Percentiles rank a stretch among this genome's conserved stretches.
Conservation (phyloP, 92 coral and sea anemone genomes). For the Parazoanthus swiftii region DNA sequence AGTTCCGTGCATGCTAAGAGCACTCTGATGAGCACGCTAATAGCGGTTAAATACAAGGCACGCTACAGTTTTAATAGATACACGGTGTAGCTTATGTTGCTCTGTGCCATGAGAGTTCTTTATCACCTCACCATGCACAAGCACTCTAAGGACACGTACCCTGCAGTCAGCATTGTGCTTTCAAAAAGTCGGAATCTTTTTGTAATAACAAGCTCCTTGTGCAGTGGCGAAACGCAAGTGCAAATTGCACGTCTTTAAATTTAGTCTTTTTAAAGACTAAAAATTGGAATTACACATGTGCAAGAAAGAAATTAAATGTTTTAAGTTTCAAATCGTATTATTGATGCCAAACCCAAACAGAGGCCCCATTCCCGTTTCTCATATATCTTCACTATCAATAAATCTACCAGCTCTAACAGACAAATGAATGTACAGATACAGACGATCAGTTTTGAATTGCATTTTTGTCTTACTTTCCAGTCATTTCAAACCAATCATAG, state of each 20-base stretch:
- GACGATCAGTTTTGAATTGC: slow-evolving; percentile 13
- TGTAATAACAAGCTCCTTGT: neutral
- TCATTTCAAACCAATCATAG: slow-evolving; percentile 1
- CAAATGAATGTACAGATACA: neutral
- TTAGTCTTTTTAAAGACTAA: neutral
- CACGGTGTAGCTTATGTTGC: slow-evolving; percentile 16
- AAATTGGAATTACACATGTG: neutral
- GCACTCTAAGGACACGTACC: slow-evolving; percentile 19
- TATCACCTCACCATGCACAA: slow-evolving; percentile 27
- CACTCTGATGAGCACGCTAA: slow-evolving; percentile 18
- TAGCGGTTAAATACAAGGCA: slow-evolving; percentile 32
- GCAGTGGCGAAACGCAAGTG: neutral
- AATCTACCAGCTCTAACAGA: neutral
- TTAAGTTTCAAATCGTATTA: neutral
- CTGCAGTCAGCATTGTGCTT: slow-evolving; percentile 5
- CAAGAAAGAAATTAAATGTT: slow-evolving; percentile 2
- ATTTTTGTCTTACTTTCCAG: slow-evolving; percentile 1
- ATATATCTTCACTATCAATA: neutral
- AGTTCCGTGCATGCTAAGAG: slow-evolving; percentile 8
- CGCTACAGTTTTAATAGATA: slow-evolving; percentile 20
- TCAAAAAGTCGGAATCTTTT: neutral
- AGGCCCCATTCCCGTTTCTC: neutral
- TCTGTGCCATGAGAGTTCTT: neutral
- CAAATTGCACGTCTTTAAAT: neutral
- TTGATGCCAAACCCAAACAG: slow-evolving; percentile 1